These are phyloP conservation scores for Nycticryphes semicollaris DNA, from an alignment of 2,113 vertebrate genomes.

Conservation along the genomic window DNA sequence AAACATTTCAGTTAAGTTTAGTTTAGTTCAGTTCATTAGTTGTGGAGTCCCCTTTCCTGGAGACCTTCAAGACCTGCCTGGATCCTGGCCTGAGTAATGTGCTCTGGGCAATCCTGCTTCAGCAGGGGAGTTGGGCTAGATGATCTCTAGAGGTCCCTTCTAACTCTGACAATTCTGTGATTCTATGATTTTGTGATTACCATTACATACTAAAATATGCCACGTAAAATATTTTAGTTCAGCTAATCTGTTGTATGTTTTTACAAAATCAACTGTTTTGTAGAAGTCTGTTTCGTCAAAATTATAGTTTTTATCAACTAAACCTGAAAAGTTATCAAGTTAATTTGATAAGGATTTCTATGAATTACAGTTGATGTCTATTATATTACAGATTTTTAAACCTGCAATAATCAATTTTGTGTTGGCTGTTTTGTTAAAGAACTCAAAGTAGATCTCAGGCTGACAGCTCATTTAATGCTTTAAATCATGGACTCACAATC, in stretches of 20 bases:
- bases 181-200: background rate
- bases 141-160: too few relatives aligned
- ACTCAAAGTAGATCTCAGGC: background rate
- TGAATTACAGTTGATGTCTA: background rate
- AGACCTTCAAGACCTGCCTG: too few relatives aligned
- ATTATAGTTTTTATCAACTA: background rate
- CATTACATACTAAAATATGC: background rate
- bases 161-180: too few relatives aligned
- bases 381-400: background rate
- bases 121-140: too few relatives aligned
- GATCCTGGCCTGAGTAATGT: too few relatives aligned
- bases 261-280: background rate
- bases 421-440: background rate
- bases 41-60: too few relatives aligned
- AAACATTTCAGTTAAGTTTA: background rate
- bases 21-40: background rate
- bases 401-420: background rate
- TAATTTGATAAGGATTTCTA: background rate
- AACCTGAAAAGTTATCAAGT: background rate
- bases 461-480: background rate
- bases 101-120: too few relatives aligned
- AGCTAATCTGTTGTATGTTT: background rate
- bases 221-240: background rate
- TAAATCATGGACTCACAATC: background rate
- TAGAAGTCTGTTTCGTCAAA: background rate